phyloP scores from a whole-genome alignment of 1,140 invertebrate genomes.

The Heliconius hermathena region DNA sequence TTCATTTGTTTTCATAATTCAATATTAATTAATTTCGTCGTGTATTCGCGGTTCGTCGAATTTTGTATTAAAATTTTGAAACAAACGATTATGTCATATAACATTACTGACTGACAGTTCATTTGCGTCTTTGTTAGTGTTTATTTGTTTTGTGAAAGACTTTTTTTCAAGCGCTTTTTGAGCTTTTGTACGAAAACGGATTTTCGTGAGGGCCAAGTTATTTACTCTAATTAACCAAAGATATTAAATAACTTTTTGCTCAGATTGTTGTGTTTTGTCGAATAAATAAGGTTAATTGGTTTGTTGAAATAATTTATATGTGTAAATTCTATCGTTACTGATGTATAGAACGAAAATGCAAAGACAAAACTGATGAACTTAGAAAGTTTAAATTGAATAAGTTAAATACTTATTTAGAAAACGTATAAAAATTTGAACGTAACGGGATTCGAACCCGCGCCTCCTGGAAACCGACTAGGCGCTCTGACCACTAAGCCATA shows the following conservation, averaged over 20 bases:
- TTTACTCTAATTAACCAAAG: neutral
- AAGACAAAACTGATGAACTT: too few relatives aligned
- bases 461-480: too few relatives aligned
- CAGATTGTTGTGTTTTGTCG: neutral
- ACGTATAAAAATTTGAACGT: too few relatives aligned
- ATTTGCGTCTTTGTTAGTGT: conserved; percentile 40
- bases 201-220: neutral
- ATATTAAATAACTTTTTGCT: conserved; percentile 6
- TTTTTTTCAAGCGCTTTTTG: conserved; percentile 13
- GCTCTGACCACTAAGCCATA: too few relatives aligned
- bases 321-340: neutral
- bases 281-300: neutral
- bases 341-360: too few relatives aligned
- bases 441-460: too few relatives aligned
- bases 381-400: too few relatives aligned
- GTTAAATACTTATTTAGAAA: too few relatives aligned
- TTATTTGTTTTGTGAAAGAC: neutral
- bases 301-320: neutral
- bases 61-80: conserved; percentile 38
- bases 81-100: conserved; percentile 47
- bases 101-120: conserved; percentile 45
- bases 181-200: neutral
- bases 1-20: conserved; percentile 51
- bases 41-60: conserved; percentile 27
- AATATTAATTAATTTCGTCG: conserved; percentile 49